Percentiles rank a stretch among this genome's conserved stretches.
Evolutionary conservation across 2,113 vertebrate species (phyloP).

Genomic region (Cavia aperea): DNA sequence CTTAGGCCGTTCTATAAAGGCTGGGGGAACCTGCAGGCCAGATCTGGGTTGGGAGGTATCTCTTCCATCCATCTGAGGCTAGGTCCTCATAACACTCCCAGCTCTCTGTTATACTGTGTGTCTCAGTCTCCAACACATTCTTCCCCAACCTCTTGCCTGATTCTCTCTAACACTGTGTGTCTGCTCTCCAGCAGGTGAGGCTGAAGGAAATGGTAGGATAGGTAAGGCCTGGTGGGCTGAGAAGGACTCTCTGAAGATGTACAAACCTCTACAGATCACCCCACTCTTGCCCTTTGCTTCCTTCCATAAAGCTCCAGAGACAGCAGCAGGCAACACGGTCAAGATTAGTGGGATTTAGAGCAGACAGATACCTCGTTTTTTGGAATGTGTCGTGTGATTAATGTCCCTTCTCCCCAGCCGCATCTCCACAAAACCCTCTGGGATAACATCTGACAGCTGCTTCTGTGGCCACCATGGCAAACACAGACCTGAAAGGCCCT

Average conservation of each 20-base stretch:
- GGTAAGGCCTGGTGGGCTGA: background rate
- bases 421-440: background rate
- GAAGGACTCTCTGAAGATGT: background rate
- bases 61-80: background rate
- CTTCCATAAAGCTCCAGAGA: background rate
- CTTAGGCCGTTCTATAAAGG: conserved; percentile 81
- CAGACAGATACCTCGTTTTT: background rate
- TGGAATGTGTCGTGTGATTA: background rate
- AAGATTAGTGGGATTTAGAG: background rate
- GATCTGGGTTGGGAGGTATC: background rate
- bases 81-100: too few relatives aligned
- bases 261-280: background rate
- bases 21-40: conserved; percentile 85
- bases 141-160: background rate
- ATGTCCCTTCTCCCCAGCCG: background rate
- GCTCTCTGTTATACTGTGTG: background rate
- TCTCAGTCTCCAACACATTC: background rate
- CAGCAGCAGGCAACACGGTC: background rate
- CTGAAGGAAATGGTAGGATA: background rate
- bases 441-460: background rate
- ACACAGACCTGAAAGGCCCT: background rate
- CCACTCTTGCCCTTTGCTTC: background rate
- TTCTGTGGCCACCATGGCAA: background rate
- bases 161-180: background rate
- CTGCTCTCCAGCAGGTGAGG: background rate